Evolutionary conservation across 2,113 vertebrate species (phyloP).

Genomic region (Hemichromis elongatus): DNA sequence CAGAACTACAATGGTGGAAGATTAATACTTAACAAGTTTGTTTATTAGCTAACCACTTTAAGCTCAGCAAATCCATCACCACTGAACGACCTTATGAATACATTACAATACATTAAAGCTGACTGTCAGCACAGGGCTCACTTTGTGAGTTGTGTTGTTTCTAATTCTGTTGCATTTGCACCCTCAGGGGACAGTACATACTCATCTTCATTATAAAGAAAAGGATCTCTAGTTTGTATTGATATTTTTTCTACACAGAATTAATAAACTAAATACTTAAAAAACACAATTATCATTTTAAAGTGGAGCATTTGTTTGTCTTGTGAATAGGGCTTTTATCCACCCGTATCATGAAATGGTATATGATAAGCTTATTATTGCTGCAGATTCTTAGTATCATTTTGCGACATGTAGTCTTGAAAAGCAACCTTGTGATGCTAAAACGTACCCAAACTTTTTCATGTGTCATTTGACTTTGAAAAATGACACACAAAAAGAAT

Average conservation of each 20-base stretch:
- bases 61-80: slow-evolving; percentile 49
- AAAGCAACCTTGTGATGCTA: not conserved
- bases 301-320: not conserved
- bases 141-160: slow-evolving; percentile 47
- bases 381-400: not conserved
- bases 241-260: not conserved
- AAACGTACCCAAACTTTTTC: not conserved
- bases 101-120: slow-evolving; percentile 73
- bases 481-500: not conserved
- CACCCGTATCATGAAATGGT: not conserved
- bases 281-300: not conserved
- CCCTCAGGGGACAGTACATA: slow-evolving; percentile 32
- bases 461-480: not conserved
- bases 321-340: not conserved
- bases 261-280: not conserved
- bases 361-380: not conserved
- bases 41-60: slow-evolving; percentile 46
- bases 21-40: slow-evolving; percentile 37
- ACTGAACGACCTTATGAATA: slow-evolving; percentile 58
- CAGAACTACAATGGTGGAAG: not conserved
- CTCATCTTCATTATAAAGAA: slow-evolving; percentile 15
- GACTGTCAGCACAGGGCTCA: slow-evolving; percentile 61
- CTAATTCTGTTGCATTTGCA: slow-evolving; percentile 49
- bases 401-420: not conserved
- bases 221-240: not conserved